Evolutionary conservation across 2,113 vertebrate genomes (phyloP), one percentile per base, ranked within the genome.

Genomic region (Dipodomys merriami): DNA sequence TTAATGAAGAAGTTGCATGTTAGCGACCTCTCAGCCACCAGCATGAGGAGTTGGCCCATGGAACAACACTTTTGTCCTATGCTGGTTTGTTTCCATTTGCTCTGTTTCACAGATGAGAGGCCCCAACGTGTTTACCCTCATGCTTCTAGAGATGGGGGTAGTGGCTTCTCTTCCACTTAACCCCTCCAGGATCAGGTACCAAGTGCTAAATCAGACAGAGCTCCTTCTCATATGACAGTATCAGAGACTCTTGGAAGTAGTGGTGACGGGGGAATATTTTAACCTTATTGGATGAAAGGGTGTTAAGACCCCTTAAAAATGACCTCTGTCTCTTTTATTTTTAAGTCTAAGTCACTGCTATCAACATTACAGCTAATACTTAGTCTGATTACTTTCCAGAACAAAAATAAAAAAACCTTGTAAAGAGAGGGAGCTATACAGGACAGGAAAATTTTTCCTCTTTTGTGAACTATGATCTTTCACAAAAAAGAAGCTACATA

Each of bases 371-470:
- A 10, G 74, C 77, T 89, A 68, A 69, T 73, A 6, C 44, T 81
- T 86, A 76, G 49, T 84, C 9, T 91, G 69, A 79, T 53, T 25
- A 46, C 83, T 81, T 95, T 88, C 72, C 29, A 71, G 62, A 3
- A 29, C 79, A 86, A 88, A 82, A 73, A 86, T 87, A 82, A 94
- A 83, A 83, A 39, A 30, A 85, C 35, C 53, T 83, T 65, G 82
- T 93, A 53, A 53, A 53, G 12, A 13, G 49, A 53, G 49, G 12
- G 20, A 72, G 16, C 44, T 86, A 30, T 74, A 18, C 67, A 57
- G 23, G 87, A 18, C 83, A 46, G 68, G 53, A 57, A 83, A 87
- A 64, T 44, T 35, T 82, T 91, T 65, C 30, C 16, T 85, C 49
- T 29, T 46, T 69, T 82, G 57, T 35, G 68, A 93, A 86, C 77